phyloP scores from a whole-genome alignment of 2,888 invertebrate species.

The Schrankia costaestrigalis region DNA sequence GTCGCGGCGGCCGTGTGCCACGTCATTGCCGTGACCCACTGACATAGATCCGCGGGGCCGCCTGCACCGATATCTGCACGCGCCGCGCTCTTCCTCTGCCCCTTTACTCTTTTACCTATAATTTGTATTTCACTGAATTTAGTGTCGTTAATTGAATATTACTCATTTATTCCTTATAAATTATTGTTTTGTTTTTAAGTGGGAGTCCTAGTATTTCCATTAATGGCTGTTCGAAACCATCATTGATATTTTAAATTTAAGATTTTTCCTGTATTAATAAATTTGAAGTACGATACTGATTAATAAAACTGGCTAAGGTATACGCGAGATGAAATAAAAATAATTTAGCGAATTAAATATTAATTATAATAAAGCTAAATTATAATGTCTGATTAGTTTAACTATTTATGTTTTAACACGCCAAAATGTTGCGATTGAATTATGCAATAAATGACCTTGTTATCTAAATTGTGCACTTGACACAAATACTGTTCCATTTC shows the following conservation, averaged over 20 bases:
- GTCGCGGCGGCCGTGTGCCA: constrained; percentile 78
- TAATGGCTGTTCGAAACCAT: too few relatives aligned
- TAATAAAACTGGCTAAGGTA: too few relatives aligned
- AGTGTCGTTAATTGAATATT: background rate
- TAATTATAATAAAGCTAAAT: too few relatives aligned
- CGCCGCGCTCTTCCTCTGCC: constrained; percentile 66
- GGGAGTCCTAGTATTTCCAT: too few relatives aligned
- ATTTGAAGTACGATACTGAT: too few relatives aligned
- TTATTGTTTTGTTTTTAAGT: too few relatives aligned
- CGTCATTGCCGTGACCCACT: constrained; percentile 86
- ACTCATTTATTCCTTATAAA: too few relatives aligned
- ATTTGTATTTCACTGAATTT: constrained; percentile 26
- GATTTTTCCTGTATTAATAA: too few relatives aligned
- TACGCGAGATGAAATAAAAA: too few relatives aligned
- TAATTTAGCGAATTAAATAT: too few relatives aligned
- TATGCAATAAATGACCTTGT: constrained; percentile 76
- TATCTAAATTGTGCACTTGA: constrained; percentile 80
- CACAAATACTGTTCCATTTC: constrained; percentile 78
- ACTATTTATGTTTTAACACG: too few relatives aligned
- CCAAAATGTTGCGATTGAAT: constrained; percentile 53
- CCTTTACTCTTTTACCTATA: constrained; percentile 47
- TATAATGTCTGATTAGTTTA: background rate
- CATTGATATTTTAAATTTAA: too few relatives aligned
- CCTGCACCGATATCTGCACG: constrained; percentile 78
- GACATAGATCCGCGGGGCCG: constrained; percentile 84